These are phyloP conservation scores for Augiades crinisus DNA, from an alignment of 2,888 invertebrate genomes.

Conservation along the genomic window DNA sequence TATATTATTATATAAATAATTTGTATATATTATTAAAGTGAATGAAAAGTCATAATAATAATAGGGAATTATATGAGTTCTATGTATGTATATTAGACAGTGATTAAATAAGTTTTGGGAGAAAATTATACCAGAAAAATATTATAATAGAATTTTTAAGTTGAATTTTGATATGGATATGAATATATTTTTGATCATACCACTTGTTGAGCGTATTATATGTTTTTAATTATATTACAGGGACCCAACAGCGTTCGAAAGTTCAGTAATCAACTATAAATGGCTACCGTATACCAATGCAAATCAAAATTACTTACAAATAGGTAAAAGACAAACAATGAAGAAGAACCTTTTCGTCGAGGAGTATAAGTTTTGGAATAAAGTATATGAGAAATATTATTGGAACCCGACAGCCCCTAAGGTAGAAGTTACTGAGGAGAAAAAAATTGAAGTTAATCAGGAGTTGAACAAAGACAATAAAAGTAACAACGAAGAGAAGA, in stretches of 20 bases:
- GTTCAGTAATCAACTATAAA: slow-evolving; percentile 48
- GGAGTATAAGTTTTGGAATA: slow-evolving; percentile 58
- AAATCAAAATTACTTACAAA: slow-evolving; percentile 55
- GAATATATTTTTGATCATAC: no score
- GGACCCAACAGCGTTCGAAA: slow-evolving; percentile 65
- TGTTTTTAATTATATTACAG: slow-evolving; percentile 43
- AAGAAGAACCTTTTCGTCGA: slow-evolving; percentile 52
- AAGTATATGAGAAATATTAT: slow-evolving; percentile 58
- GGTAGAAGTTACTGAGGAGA: background rate
- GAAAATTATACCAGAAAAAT: no score
- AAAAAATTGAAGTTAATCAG: background rate
- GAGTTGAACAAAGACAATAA: background rate
- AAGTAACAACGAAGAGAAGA: background rate
- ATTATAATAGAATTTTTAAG: no score
- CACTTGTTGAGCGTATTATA: no score
- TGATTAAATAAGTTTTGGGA: no score
- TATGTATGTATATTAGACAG: no score
- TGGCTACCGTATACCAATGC: slow-evolving; percentile 57
- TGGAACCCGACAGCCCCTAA: slow-evolving; percentile 51
- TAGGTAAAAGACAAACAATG: slow-evolving; percentile 48
- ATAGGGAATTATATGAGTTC: no score
- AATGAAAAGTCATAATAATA: no score
- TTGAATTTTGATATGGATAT: no score
- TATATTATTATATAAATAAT: no score
- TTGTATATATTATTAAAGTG: no score